These are phyloP conservation scores for Tachina lurida DNA, from an alignment of 2,888 invertebrate genomes.

Conservation along the genomic window DNA sequence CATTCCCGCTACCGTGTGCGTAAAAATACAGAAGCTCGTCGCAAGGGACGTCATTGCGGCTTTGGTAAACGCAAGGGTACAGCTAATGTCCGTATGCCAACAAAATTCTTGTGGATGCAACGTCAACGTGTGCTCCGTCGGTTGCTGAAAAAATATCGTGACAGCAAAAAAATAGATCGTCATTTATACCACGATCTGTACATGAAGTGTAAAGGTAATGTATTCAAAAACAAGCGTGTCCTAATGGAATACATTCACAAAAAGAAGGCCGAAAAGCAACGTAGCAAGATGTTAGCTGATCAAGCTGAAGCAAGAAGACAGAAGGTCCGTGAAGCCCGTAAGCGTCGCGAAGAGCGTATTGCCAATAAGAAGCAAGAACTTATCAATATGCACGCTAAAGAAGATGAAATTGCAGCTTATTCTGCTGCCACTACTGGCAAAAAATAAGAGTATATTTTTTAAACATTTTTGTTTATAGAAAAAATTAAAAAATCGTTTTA, in stretches of 20 bases:
- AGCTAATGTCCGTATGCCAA: slow-evolving; percentile 99
- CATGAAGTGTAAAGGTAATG: slow-evolving; percentile 99
- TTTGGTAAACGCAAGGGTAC: slow-evolving; percentile 99
- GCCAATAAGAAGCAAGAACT: slow-evolving; percentile 97
- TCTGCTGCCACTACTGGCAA: slow-evolving; percentile 76
- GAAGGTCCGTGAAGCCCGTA: slow-evolving; percentile 98
- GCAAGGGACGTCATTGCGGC: slow-evolving; percentile 99
- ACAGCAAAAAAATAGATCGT: slow-evolving; percentile 99
- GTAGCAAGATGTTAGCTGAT: slow-evolving; percentile 98
- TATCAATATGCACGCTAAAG: slow-evolving; percentile 92
- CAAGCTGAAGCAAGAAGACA: slow-evolving; percentile 98
- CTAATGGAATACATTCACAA: slow-evolving; percentile 99
- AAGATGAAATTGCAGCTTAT: slow-evolving; percentile 92
- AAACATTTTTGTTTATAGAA: slow-evolving; percentile 57
- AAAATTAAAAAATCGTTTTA: slow-evolving; percentile 54
- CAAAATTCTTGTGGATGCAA: slow-evolving; percentile 97
- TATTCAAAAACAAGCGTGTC: slow-evolving; percentile 99
- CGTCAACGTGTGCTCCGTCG: slow-evolving; percentile 98
- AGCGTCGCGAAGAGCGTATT: slow-evolving; percentile 97
- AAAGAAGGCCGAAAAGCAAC: slow-evolving; percentile 99
- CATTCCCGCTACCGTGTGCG: slow-evolving; percentile 99
- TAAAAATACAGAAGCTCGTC: slow-evolving; percentile 97
- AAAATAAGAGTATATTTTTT: slow-evolving; percentile 67
- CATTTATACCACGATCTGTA: slow-evolving; percentile 99
- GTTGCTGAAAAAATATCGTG: slow-evolving; percentile 96